A percentile compares a stretch with the other conserved stretches of the same genome.
These are phyloP conservation scores for Pachyrhynchus sulphureomaculatus DNA, from an alignment of 1,140 invertebrate species.

Conservation along the genomic window DNA sequence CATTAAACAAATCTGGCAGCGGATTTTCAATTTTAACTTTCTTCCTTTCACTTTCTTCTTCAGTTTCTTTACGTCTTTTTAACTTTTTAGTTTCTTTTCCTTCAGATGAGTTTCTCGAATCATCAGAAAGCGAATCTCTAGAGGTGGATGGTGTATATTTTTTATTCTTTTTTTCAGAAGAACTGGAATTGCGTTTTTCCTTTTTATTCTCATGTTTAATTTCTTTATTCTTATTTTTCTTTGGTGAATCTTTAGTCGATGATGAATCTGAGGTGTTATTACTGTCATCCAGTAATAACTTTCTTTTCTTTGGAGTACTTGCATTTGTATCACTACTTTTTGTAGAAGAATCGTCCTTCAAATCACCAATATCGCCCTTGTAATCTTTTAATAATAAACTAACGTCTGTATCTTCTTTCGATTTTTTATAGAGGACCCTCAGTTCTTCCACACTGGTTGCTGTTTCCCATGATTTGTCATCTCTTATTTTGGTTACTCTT, in stretches of 20 bases:
- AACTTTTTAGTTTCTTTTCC: not conserved
- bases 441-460: conserved; percentile 80
- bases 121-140: not conserved
- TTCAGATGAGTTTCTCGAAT: not conserved
- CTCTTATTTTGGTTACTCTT: conserved; percentile 77
- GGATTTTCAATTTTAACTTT: conserved; percentile 26
- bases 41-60: not conserved
- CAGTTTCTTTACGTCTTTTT: not conserved
- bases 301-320: conserved; percentile 34
- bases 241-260: not conserved
- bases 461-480: conserved; percentile 82
- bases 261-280: not conserved
- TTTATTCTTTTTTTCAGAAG: conserved; percentile 10
- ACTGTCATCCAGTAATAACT: conserved; percentile 2
- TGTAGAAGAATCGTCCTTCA: not conserved
- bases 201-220: not conserved
- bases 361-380: conserved; percentile 23
- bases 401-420: conserved; percentile 67
- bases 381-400: conserved; percentile 58
- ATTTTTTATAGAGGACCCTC: conserved; percentile 63
- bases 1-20: conserved; percentile 54
- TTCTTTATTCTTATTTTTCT: conserved; percentile 3
- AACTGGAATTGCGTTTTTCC: not conserved
- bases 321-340: conserved; percentile 1
- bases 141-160: not conserved